Evolutionary conservation across 2,888 invertebrate species (phyloP).

Genomic region (Thalpophila matura): DNA sequence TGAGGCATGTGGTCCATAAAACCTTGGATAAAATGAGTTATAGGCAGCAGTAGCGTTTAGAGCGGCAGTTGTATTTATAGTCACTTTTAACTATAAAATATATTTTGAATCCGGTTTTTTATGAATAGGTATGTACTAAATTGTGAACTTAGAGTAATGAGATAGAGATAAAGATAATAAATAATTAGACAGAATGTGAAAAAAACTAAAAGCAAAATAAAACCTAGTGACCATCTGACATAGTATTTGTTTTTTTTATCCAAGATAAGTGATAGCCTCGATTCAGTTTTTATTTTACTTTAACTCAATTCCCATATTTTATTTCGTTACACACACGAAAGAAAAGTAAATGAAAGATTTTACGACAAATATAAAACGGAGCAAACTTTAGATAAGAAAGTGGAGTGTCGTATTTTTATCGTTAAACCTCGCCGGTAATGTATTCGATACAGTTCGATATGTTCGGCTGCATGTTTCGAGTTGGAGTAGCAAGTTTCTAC

Average conservation of each 20-base stretch:
- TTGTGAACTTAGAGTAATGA: not conserved
- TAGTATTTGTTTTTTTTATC: not conserved
- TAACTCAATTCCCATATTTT: conserved; percentile 49
- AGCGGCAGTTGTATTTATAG: no score
- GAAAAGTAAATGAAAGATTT: conserved; percentile 59
- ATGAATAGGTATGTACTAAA: not conserved
- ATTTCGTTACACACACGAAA: conserved; percentile 39
- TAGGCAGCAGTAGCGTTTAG: no score
- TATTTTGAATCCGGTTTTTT: not conserved
- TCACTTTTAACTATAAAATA: no score
- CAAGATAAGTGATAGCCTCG: conserved; percentile 1
- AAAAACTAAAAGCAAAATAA: not conserved
- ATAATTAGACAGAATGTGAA: not conserved
- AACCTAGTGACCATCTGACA: not conserved
- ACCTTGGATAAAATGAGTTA: conserved; percentile 9
- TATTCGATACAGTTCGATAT: conserved; percentile 56
- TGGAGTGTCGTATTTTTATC: conserved; percentile 55
- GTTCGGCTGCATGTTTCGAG: conserved; percentile 15
- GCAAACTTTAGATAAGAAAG: conserved; percentile 56
- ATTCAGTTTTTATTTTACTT: conserved; percentile 43
- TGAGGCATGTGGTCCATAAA: not conserved
- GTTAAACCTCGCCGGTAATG: conserved; percentile 53
- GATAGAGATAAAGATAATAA: no score
- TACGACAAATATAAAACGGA: conserved; percentile 58
- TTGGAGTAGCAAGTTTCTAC: conserved; percentile 53